These are phyloP conservation scores for Acrobasis consociella DNA, from an alignment of 2,888 invertebrate genomes.

Conservation along the genomic window DNA sequence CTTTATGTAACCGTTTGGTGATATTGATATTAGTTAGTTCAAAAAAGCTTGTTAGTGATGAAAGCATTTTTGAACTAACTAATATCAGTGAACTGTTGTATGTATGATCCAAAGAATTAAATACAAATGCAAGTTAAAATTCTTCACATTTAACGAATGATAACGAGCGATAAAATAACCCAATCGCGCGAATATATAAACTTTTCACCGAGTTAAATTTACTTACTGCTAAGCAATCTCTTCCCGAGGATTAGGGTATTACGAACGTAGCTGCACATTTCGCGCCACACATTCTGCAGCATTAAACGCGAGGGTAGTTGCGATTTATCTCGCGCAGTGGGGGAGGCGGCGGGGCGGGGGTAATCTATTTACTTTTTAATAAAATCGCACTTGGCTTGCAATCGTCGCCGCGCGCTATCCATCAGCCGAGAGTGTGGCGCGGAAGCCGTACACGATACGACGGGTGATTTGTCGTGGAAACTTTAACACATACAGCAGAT, in stretches of 20 bases:
- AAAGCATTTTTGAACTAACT: too few relatives aligned
- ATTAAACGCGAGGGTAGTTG: slow-evolving; percentile 6
- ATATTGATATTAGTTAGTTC: too few relatives aligned
- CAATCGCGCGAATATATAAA: too few relatives aligned
- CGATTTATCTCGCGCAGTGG: slow-evolving; percentile 7
- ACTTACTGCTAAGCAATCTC: not conserved
- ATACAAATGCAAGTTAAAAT: too few relatives aligned
- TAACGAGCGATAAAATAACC: too few relatives aligned
- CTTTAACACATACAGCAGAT: too few relatives aligned
- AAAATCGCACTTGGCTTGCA: slow-evolving; percentile 14
- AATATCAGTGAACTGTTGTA: too few relatives aligned
- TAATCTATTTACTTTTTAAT: slow-evolving; percentile 20
- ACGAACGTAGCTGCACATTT: not conserved
- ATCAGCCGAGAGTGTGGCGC: slow-evolving; percentile 2
- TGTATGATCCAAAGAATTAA: too few relatives aligned
- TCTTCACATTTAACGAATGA: too few relatives aligned
- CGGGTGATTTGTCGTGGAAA: not conserved
- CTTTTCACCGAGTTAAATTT: too few relatives aligned
- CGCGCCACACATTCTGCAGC: slow-evolving; percentile 5
- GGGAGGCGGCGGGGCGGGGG: not conserved
- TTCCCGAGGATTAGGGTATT: not conserved
- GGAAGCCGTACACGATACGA: not conserved
- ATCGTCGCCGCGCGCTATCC: slow-evolving; percentile 16
- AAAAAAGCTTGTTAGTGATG: too few relatives aligned
- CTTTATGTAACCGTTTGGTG: too few relatives aligned